Evolutionary conservation across 2,113 vertebrate genomes (phyloP).

Genomic region (pig (Sus scrofa)): T2T-Sscrofa CM000824.6:126701501-126702000

Average conservation of each 20-base stretch:
- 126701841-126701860: neutral
- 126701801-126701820: neutral
- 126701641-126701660: neutral
- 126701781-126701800: neutral
- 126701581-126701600: neutral
- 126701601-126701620: neutral
- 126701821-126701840: neutral
- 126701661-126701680: neutral
- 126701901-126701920: neutral
- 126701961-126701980: neutral
- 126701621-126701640: neutral
- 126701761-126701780: neutral
- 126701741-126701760: neutral
- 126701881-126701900: neutral
- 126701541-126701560: neutral
- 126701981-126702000: neutral
- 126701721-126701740: neutral
- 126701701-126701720: neutral
- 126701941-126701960: neutral
- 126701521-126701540: neutral
- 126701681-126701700: neutral
- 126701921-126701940: neutral
- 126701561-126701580: slow-evolving; percentile 1
- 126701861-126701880: neutral
- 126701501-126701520: slow-evolving; percentile 67